Conservation (phyloP, 2,797 vertebrate species). For the Selene dorsalis region DNA sequence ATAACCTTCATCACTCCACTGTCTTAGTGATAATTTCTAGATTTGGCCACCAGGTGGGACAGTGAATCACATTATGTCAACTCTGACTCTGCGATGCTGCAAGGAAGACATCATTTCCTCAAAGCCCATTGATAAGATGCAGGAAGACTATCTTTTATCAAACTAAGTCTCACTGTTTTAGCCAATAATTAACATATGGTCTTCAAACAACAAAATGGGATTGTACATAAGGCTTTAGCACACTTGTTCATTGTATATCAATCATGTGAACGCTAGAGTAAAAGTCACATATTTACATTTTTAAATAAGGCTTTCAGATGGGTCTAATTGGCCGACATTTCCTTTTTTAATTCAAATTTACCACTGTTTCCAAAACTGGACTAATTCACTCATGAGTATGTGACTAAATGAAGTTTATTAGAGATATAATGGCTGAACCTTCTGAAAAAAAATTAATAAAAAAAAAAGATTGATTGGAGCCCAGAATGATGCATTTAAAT, state of each 20-base stretch:
- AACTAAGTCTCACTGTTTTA: not conserved
- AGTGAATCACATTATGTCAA: slow-evolving; percentile 59
- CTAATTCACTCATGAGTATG: not conserved
- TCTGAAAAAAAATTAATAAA: not conserved
- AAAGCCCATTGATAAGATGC: not conserved
- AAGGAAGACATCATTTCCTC: slow-evolving; percentile 3
- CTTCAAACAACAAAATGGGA: slow-evolving; percentile 3
- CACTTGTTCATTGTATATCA: not conserved
- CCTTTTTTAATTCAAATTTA: not conserved
- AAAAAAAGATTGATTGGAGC: not conserved
- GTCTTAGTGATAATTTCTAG: slow-evolving; percentile 35
- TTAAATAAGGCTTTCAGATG: not conserved
- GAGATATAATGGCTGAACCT: not conserved
- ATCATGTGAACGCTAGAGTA: not conserved
- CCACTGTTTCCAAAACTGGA: not conserved
- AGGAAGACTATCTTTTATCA: not conserved
- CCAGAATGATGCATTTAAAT: slow-evolving; percentile 10
- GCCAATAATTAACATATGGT: slow-evolving; percentile 21
- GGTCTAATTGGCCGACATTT: not conserved
- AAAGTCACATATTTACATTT: not conserved
- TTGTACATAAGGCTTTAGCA: not conserved
- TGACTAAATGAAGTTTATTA: slow-evolving; percentile 4
- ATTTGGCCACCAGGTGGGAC: slow-evolving; percentile 79
- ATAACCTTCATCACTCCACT: not conserved
- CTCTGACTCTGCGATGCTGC: not conserved